phyloP scores from a whole-genome alignment of 2,888 invertebrate genomes.

The Pseudanteris insignis region DNA sequence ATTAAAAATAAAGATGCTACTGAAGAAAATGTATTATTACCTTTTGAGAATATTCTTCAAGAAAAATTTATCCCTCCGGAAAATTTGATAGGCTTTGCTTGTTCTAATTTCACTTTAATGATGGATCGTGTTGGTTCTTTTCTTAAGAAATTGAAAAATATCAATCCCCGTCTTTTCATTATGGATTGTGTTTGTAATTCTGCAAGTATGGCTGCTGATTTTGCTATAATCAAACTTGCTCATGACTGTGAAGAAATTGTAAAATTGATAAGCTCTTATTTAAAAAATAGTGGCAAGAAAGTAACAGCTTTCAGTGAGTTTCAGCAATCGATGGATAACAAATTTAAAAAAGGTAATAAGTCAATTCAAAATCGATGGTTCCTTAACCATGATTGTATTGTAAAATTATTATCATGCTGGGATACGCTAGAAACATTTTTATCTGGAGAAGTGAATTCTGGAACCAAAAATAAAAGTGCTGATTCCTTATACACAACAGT shows the following conservation, averaged over 20 bases:
- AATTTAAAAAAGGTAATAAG: constrained; percentile 20
- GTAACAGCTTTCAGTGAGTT: constrained; percentile 14
- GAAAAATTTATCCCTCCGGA: constrained; percentile 26
- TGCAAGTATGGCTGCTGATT: constrained; percentile 1
- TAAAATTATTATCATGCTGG: constrained; percentile 16
- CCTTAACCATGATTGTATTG: constrained; percentile 19
- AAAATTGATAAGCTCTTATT: constrained; percentile 9
- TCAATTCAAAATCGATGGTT: constrained; percentile 11
- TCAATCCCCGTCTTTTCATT: constrained; percentile 19
- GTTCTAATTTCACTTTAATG: constrained; percentile 20
- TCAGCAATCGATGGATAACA: constrained; percentile 25
- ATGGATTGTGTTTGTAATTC: constrained; percentile 27
- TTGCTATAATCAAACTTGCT: constrained; percentile 8
- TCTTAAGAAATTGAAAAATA: constrained; percentile 6
- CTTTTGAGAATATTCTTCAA: constrained; percentile 24
- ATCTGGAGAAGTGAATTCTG: neutral
- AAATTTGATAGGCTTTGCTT: constrained; percentile 25
- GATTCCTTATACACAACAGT: constrained; percentile 6
- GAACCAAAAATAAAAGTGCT: constrained; percentile 9
- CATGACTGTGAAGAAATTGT: constrained; percentile 22
- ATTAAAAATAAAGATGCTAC: constrained; percentile 13
- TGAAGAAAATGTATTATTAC: constrained; percentile 3
- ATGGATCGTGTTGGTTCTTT: constrained; percentile 17
- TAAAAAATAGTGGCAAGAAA: constrained; percentile 25
- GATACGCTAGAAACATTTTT: constrained; percentile 20